Evolutionary conservation across 1,140 invertebrate species (phyloP).

Genomic region (Zaprionus ghesquierei): DNA sequence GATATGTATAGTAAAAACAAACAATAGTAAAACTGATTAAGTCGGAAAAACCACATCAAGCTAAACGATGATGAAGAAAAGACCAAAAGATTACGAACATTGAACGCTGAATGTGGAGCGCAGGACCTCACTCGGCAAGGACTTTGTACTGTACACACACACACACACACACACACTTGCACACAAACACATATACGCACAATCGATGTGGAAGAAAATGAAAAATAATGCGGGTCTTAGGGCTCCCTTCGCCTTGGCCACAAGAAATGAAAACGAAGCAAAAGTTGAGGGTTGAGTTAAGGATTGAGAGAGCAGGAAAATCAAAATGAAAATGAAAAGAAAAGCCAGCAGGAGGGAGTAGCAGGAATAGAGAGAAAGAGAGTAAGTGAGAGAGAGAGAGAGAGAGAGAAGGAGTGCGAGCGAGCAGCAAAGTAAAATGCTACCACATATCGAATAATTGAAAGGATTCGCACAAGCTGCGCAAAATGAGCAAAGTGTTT

Average conservation of each 20-base stretch:
- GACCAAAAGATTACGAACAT: conserved; percentile 77
- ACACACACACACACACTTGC: background rate
- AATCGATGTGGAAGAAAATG: conserved; percentile 43
- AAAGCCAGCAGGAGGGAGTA: background rate
- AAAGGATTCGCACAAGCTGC: conserved; percentile 64
- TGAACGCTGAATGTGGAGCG: conserved; percentile 47
- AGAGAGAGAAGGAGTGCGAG: background rate
- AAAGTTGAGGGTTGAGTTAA: conserved; percentile 50
- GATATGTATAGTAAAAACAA: conserved; percentile 68
- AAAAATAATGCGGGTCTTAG: conserved; percentile 57
- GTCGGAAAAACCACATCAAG: conserved; percentile 79
- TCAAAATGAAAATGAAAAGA: conserved; percentile 29
- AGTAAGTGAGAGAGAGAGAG: background rate
- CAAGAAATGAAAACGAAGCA: conserved; percentile 69
- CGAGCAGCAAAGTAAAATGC: conserved; percentile 25
- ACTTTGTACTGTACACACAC: conserved; percentile 1
- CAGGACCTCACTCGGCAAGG: conserved; percentile 7
- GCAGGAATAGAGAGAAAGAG: background rate
- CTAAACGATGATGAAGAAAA: conserved; percentile 80
- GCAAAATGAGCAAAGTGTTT: conserved; percentile 28
- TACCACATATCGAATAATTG: conserved; percentile 73
- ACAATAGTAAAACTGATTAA: conserved; percentile 81
- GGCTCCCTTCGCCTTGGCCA: conserved; percentile 40
- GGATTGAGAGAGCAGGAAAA: conserved; percentile 12
- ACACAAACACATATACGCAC: background rate